Percentiles rank a stretch among this genome's conserved stretches.
Evolutionary conservation across 2,797 vertebrate species (phyloP).

Genomic region (Gymnoscopelus braueri): DNA sequence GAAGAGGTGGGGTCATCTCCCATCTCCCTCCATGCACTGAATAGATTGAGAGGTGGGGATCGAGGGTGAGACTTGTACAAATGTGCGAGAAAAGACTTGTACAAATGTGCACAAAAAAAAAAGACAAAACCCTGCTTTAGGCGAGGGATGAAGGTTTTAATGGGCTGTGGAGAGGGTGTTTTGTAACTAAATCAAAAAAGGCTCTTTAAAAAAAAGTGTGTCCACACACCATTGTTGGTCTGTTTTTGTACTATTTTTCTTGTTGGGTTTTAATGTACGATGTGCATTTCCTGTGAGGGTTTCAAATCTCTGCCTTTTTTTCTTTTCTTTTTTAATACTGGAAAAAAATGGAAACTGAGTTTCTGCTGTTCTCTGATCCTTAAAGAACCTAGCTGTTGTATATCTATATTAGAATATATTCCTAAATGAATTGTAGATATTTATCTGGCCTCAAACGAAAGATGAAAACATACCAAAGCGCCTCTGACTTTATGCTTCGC

Average conservation of each 20-base stretch:
- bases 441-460: conserved; percentile 76
- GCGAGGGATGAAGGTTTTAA: conserved; percentile 50
- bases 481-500: conserved; percentile 76
- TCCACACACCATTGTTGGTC: conserved; percentile 54
- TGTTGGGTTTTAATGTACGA: conserved; percentile 42
- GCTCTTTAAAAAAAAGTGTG: conserved; percentile 63
- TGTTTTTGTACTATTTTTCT: conserved; percentile 47
- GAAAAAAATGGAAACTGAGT: conserved; percentile 73
- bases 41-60: conserved; percentile 59
- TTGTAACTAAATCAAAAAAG: conserved; percentile 69
- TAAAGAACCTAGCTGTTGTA: conserved; percentile 63
- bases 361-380: conserved; percentile 70
- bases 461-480: conserved; percentile 83
- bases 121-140: conserved; percentile 47
- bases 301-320: conserved; percentile 31
- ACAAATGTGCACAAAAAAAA: conserved; percentile 62
- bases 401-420: conserved; percentile 67
- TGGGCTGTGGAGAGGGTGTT: conserved; percentile 52
- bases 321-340: conserved; percentile 56
- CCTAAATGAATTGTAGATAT: conserved; percentile 75
- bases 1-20: conserved; percentile 45
- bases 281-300: conserved; percentile 59
- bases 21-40: conserved; percentile 75
- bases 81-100: conserved; percentile 49
- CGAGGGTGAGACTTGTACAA: conserved; percentile 13